Percentiles rank a stretch among this genome's conserved stretches.
phyloP scores from a whole-genome alignment of 92 coral and sea anemone species.

The Siderastrea siderea region DNA sequence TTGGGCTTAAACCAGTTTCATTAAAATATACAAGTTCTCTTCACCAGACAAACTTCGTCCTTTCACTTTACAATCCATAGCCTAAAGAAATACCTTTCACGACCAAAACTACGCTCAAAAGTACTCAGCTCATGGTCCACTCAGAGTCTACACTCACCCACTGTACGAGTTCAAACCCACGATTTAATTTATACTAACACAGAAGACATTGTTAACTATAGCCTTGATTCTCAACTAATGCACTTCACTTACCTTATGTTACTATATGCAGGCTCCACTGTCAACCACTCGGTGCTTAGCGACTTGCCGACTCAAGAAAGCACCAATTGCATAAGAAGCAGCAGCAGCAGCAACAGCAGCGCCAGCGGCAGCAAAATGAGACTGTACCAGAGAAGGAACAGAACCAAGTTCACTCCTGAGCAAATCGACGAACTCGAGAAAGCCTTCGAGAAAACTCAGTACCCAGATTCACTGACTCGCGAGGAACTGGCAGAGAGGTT shows the following conservation, averaged over 20 bases:
- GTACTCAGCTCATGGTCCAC: too few relatives aligned
- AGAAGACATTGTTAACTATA: background rate
- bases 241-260: background rate
- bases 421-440: constrained; percentile 86
- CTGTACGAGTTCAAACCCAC: too few relatives aligned
- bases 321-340: constrained; percentile 7
- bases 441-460: constrained; percentile 82
- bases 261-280: constrained; percentile 12
- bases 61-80: too few relatives aligned
- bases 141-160: too few relatives aligned
- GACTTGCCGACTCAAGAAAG: constrained; percentile 30
- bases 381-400: constrained; percentile 87
- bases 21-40: too few relatives aligned
- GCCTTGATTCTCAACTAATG: background rate
- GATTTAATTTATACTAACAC: too few relatives aligned
- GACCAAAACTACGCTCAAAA: too few relatives aligned
- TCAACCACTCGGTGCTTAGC: constrained; percentile 24
- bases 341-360: background rate
- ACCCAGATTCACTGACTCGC: constrained; percentile 86
- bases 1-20: too few relatives aligned
- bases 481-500: constrained; percentile 87
- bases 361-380: constrained; percentile 20
- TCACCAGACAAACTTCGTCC: too few relatives aligned
- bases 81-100: too few relatives aligned
- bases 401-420: constrained; percentile 84